Evolutionary conservation across 2,113 vertebrate genomes (phyloP).

Genomic region (Pterocles gutturalis): DNA sequence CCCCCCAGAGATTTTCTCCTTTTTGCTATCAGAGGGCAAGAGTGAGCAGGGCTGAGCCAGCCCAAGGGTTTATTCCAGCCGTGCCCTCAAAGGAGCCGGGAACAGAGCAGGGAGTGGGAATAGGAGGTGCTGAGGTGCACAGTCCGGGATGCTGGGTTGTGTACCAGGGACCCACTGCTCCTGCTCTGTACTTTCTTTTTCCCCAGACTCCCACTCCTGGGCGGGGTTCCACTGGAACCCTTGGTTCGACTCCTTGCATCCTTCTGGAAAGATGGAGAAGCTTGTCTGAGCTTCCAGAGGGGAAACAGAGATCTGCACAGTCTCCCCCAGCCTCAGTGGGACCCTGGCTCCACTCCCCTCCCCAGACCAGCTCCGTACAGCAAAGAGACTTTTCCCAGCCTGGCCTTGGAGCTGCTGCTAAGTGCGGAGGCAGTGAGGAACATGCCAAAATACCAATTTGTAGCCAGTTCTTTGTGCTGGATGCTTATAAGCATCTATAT

Average conservation of each 20-base stretch:
- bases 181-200: background rate
- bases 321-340: background rate
- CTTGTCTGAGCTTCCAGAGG: background rate
- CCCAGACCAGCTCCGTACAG: rapidly evolving
- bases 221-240: background rate
- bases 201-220: background rate
- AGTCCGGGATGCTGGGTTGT: background rate
- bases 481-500: background rate
- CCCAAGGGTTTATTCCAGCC: background rate
- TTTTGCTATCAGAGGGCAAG: background rate
- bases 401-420: background rate
- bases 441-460: background rate
- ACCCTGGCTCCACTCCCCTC: rapidly evolving
- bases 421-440: background rate
- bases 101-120: background rate
- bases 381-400: background rate
- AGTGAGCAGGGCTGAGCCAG: background rate
- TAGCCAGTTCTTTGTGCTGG: background rate
- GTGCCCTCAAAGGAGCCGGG: background rate
- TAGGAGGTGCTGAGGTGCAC: background rate
- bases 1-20: background rate
- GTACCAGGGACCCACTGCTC: background rate
- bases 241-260: background rate
- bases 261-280: background rate
- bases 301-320: background rate